Evolutionary conservation across 2,113 vertebrate genomes (phyloP).

Genomic region (Podarcis muralis): DNA sequence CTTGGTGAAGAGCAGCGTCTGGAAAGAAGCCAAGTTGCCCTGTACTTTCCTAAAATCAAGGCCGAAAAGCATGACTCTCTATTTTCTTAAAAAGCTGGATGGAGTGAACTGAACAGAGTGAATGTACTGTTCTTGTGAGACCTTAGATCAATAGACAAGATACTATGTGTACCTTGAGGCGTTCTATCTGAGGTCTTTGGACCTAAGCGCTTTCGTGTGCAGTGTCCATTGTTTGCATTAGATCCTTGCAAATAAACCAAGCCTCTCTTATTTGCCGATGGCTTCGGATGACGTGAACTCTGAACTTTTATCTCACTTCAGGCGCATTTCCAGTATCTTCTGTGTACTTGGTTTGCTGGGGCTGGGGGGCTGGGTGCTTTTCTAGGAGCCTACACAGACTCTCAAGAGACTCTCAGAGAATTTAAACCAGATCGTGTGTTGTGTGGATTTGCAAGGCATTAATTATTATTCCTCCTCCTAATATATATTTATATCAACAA

Average conservation of each 20-base stretch:
- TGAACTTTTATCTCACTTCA: not conserved
- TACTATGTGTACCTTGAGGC: not conserved
- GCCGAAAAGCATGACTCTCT: not conserved
- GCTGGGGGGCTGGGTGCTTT: accelerated
- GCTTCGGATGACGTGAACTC: conserved; percentile 25
- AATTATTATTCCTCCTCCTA: conserved; percentile 7
- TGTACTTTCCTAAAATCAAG: not conserved
- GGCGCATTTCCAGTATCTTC: not conserved
- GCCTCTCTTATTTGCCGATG: conserved; percentile 26
- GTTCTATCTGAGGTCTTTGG: conserved; percentile 41
- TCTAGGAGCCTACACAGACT: conserved; percentile 44
- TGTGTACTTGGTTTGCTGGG: not conserved
- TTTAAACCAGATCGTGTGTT: conserved; percentile 22
- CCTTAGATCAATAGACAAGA: not conserved
- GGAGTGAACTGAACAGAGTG: not conserved
- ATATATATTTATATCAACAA: not conserved
- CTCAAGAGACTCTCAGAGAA: not conserved
- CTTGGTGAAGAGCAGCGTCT: not conserved
- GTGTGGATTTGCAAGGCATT: conserved; percentile 24
- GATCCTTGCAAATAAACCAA: conserved; percentile 23
- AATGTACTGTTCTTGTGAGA: conserved; percentile 7
- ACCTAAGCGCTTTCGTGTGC: conserved; percentile 19
- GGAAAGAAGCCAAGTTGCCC: not conserved
- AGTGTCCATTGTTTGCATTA: conserved; percentile 19
- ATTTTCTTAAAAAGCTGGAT: not conserved